Evolutionary conservation across 2,888 invertebrate species (phyloP).

Genomic region (Drosophila pegasa): DNA sequence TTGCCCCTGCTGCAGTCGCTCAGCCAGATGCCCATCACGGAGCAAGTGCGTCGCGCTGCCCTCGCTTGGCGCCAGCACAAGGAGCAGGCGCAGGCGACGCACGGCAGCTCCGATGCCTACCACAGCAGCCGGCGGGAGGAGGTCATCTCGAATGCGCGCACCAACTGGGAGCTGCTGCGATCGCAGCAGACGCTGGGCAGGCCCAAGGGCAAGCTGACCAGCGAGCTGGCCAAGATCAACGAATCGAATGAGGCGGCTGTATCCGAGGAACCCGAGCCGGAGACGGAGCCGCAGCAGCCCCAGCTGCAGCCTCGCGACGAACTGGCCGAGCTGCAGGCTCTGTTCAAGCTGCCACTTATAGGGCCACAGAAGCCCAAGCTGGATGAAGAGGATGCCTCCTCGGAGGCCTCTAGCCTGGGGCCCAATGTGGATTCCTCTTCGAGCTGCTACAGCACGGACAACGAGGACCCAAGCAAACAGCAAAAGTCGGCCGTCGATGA

Average conservation of each 20-base stretch:
- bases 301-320: conserved; percentile 44
- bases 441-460: conserved; percentile 86
- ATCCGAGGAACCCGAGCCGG: conserved; percentile 39
- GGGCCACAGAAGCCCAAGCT: conserved; percentile 45
- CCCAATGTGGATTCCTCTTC: conserved; percentile 89
- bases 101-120: conserved; percentile 86
- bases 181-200: conserved; percentile 86
- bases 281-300: conserved; percentile 7
- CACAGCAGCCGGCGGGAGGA: conserved; percentile 89
- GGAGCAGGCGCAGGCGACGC: conserved; percentile 87
- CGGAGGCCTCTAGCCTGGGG: conserved; percentile 89
- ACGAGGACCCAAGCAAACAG: conserved; percentile 70
- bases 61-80: conserved; percentile 92
- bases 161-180: conserved; percentile 93
- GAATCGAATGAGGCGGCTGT: conserved; percentile 73
- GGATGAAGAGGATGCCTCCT: conserved; percentile 81
- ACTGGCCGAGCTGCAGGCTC: conserved; percentile 69
- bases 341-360: conserved; percentile 82
- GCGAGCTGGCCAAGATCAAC: conserved; percentile 76
- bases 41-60: conserved; percentile 91
- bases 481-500: conserved; percentile 47
- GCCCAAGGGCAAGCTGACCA: conserved; percentile 66
- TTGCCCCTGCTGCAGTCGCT: conserved; percentile 90
- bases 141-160: conserved; percentile 93
- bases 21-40: conserved; percentile 92